These are phyloP conservation scores for Sandelia bainsii DNA, from an alignment of 2,797 vertebrate species.

Conservation along the genomic window DNA sequence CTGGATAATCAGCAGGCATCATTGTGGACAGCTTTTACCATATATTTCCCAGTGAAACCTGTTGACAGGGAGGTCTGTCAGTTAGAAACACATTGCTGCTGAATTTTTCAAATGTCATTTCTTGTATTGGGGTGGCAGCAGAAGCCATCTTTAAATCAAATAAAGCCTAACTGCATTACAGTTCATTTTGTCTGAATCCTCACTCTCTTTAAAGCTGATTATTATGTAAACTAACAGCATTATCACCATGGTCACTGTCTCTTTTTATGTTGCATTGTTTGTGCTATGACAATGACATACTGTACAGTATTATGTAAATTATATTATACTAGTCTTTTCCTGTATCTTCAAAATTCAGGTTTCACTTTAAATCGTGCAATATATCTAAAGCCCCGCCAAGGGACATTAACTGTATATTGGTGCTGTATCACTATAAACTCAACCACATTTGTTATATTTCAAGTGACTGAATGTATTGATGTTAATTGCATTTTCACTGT, in stretches of 20 bases:
- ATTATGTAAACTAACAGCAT: not conserved
- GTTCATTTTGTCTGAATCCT: not conserved
- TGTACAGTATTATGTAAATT: not conserved
- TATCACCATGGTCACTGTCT: not conserved
- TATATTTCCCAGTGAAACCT: conserved; percentile 30
- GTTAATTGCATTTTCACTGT: conserved; percentile 49
- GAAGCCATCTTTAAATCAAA: conserved; percentile 39
- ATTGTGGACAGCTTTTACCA: conserved; percentile 25
- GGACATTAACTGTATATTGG: conserved; percentile 55
- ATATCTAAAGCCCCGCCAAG: conserved; percentile 27
- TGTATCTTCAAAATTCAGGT: conserved; percentile 2
- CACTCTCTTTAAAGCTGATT: conserved; percentile 5
- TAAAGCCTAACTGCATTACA: not conserved
- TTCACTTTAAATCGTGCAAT: conserved; percentile 23
- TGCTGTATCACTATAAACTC: conserved; percentile 47
- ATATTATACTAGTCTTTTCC: not conserved
- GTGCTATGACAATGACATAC: conserved; percentile 1
- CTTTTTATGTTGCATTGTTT: conserved; percentile 5
- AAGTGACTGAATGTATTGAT: conserved; percentile 43
- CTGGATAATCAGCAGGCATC: conserved; percentile 40
- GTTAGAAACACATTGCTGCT: conserved; percentile 39
- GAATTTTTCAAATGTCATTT: conserved; percentile 52
- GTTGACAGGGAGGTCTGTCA: conserved; percentile 56
- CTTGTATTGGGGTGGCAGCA: conserved; percentile 26
- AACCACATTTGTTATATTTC: conserved; percentile 45